Evolutionary conservation across 2,888 invertebrate species (phyloP), one percentile per base, ranked within the genome.

Genomic region (Calliopum simillimum): DNA sequence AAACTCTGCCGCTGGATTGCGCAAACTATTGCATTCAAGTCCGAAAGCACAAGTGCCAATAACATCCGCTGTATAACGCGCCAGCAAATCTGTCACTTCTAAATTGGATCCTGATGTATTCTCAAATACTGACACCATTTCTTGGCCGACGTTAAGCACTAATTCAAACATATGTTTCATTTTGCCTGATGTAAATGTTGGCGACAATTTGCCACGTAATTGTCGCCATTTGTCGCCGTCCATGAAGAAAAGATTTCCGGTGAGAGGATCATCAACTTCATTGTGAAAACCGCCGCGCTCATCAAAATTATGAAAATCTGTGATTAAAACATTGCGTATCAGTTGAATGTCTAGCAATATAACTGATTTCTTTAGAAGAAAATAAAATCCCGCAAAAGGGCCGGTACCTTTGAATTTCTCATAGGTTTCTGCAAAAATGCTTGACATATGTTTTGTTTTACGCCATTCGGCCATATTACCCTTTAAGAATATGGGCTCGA

Each of bases 131-230:
- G 65, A 46, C 8, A 69, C 55, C 23, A 77, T 66, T 13, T 74
- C 46, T 2, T 77, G 70, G 0, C 74, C 76, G 21, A 78, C 77
- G 13, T 73, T 55, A 0, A 80, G 74, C 47, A 87, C 76, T 1
- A 80, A 81, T 6, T 82, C 79, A 70, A 85, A 86, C 86, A 87
- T 86, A 49, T 73, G 78, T 73, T 85, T 87, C 79, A 88, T 85
- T 78, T 87, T 87, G n/a, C 86, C 86, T 0, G 85, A 82, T 0
- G 87, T 86, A 73, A 88, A 88, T 0, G 86, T 85, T 1, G 87
- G 86, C 3, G 86, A 83, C 25, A 88, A 64, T 63, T 86, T 86
- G 1, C 79, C 71, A 46, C 88, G 77, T 43, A 87, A 74, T 5
- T 76, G 76, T 72, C 82, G 86, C 88, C 88, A 88, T 13, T 70